Percentiles rank a stretch among this genome's conserved stretches.
Evolutionary conservation across 35 echinoderm and acorn worm genomes (phyloP).

Genomic region (Apostichopus parvimensis): DNA sequence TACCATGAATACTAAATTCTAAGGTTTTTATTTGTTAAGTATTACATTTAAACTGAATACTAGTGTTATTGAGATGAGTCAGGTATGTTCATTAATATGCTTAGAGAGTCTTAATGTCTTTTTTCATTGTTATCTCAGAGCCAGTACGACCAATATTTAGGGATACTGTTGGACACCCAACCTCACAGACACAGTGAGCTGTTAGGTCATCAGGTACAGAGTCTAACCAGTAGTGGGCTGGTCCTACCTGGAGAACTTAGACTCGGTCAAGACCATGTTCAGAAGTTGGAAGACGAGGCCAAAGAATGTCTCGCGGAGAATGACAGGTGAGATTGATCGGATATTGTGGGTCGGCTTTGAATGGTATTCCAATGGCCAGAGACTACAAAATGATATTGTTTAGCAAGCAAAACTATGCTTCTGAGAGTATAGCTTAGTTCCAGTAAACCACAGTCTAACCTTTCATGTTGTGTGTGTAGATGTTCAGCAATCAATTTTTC

Average conservation of each 20-base stretch:
- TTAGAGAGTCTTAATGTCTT: neutral
- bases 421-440: too few relatives aligned
- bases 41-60: neutral
- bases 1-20: neutral
- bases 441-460: too few relatives aligned
- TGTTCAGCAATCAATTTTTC: too few relatives aligned
- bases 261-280: constrained; percentile 58
- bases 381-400: too few relatives aligned
- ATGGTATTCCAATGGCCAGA: too few relatives aligned
- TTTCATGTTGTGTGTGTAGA: too few relatives aligned
- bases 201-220: constrained; percentile 80
- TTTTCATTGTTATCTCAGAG: constrained; percentile 34
- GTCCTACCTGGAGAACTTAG: constrained; percentile 76
- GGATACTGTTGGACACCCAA: constrained; percentile 83
- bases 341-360: neutral
- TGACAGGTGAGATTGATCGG: constrained; percentile 71
- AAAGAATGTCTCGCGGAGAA: constrained; percentile 79
- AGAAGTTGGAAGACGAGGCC: constrained; percentile 66
- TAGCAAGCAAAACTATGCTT: too few relatives aligned
- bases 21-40: neutral
- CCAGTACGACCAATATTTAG: constrained; percentile 92
- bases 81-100: neutral
- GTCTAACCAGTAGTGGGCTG: constrained; percentile 73
- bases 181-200: constrained; percentile 87
- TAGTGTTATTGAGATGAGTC: neutral